Base-by-base conservation (phyloP, 2,113 vertebrate species). In the Xenopus borealis region DNA sequence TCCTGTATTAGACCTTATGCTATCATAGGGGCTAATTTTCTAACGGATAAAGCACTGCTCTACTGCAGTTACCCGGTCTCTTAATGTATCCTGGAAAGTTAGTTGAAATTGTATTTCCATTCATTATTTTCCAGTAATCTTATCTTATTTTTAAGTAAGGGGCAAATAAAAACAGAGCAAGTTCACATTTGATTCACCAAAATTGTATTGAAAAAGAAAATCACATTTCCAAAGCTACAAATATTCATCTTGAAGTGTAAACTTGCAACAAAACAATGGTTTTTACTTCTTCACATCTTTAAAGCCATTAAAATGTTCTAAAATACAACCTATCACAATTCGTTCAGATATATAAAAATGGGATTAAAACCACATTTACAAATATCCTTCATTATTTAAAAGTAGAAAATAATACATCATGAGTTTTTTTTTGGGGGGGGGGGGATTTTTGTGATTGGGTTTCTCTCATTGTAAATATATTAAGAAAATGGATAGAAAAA, bases 301-400 rank as follows among this genome's bases (percentile, higher is more conserved):
- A 57, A 69, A 70, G 74, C 74, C 58, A 69, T 47, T 63, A 70
- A 77, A 76, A 69, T 77, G 50, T 70, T 47, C 66, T 77, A 77
- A 77, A 70, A 64, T 55, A 77, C 47, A 7, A 77, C 67, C 74
- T 77, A 77, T 70, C 66, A 70, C 74, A 64, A 70, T 67, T 77
- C 40, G 57, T 70, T 63, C 70, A 70, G 44, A 62, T 47, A 71
- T 63, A 72, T 30, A 72, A 77, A 76, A 77, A 70, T 69, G 55
- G 50, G 70, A 69, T 53, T 55, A 76, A 61, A 76, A 70, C 74
- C 74, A 77, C 74, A 77, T 77, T 77, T 77, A 77, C 74, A 77
- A 77, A 77, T 77, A 77, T 77, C 74, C 74, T 77, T 77, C 74
- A 77, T 77, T 77, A 69, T 77, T 77, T 77, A 77, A 77, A 77